phyloP scores from a whole-genome alignment of 2,113 vertebrate species.

The Acrocephalus arundinaceus region DNA sequence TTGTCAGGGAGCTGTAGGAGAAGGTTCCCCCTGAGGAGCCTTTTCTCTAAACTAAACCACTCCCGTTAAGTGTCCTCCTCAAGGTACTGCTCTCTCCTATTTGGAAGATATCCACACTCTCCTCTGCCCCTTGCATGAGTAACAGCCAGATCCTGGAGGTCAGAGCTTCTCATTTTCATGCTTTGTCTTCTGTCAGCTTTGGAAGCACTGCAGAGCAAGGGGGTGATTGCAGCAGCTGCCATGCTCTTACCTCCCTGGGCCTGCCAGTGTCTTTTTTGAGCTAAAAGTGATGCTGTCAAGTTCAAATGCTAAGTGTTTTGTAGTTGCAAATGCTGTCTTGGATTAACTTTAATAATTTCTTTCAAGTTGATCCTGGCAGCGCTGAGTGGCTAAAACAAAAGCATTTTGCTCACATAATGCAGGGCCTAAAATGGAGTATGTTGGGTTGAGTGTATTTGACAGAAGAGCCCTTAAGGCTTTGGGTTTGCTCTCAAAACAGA shows the following conservation, averaged over 20 bases:
- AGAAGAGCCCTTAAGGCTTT: slow-evolving; percentile 55
- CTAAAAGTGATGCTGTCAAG: neutral
- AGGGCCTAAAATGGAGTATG: neutral
- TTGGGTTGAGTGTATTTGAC: slow-evolving; percentile 13
- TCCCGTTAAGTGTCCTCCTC: neutral
- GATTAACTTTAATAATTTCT: slow-evolving; percentile 40
- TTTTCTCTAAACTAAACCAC: neutral
- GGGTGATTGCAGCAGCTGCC: neutral
- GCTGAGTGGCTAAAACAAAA: slow-evolving; percentile 7
- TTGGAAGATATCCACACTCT: neutral
- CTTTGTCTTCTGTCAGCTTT: neutral
- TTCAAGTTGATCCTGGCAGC: slow-evolving; percentile 49
- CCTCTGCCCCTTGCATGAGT: neutral
- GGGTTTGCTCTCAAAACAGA: slow-evolving; percentile 56
- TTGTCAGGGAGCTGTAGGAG: neutral
- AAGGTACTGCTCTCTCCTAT: neutral
- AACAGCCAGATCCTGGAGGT: neutral
- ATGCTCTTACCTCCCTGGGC: neutral
- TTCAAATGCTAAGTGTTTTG: neutral
- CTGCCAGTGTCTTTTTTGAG: neutral
- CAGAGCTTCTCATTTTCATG: neutral
- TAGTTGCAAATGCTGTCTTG: slow-evolving; percentile 9
- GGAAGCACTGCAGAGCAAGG: neutral
- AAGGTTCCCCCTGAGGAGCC: neutral
- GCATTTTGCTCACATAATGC: neutral